Evolutionary conservation across 37 sponge, comb jelly and placozoan species (phyloP).

Genomic region (Diacarnus erythraeanus): DNA sequence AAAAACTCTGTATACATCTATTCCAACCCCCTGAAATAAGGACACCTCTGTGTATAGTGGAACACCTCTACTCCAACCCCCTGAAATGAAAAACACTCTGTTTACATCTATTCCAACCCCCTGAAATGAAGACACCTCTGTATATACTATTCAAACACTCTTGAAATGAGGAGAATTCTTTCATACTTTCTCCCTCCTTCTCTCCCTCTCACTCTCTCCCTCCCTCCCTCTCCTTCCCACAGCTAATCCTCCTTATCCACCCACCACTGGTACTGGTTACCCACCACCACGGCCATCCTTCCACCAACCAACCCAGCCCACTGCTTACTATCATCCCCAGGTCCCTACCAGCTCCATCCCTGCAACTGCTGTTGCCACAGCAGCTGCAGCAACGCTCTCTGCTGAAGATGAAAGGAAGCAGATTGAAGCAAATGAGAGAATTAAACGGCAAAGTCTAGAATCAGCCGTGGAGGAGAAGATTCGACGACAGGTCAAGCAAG

Average conservation of each 20-base stretch:
- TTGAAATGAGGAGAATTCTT: not conserved
- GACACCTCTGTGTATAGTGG: no score
- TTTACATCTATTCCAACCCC: no score
- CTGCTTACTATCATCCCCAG: not conserved
- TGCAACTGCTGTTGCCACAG: constrained; percentile 13
- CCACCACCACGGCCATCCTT: not conserved
- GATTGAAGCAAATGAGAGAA: constrained; percentile 39
- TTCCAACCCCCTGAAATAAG: no score
- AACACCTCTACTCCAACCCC: no score
- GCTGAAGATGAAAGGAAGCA: constrained; percentile 55
- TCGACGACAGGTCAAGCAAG: constrained; percentile 68
- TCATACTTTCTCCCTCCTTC: not conserved
- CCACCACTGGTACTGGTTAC: not conserved
- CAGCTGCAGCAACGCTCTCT: constrained; percentile 13
- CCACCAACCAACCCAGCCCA: not conserved
- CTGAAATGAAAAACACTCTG: no score
- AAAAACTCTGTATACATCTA: no score
- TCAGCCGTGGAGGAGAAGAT: constrained; percentile 85
- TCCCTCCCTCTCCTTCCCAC: not conserved
- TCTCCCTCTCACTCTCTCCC: not conserved
- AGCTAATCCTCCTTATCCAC: not conserved
- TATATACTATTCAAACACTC: no score
- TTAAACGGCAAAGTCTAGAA: constrained; percentile 69
- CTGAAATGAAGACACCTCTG: no score
- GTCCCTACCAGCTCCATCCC: not conserved